Evolutionary conservation across 2,797 vertebrate species (phyloP), one percentile per base, ranked within the genome.

Genomic region (Poecilia picta): DNA sequence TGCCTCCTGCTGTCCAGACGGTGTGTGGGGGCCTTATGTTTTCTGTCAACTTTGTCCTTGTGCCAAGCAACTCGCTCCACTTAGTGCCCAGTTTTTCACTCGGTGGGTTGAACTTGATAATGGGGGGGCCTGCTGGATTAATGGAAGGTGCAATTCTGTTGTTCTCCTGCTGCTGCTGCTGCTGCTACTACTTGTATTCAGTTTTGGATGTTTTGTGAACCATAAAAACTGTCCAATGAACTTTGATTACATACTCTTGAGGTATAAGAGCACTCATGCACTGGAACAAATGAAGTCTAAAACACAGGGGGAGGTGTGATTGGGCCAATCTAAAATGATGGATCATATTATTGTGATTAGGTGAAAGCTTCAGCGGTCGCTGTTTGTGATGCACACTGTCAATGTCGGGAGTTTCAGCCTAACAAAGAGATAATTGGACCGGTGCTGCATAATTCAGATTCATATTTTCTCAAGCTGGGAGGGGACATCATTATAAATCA

Each of bases 401-500:
- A 94, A 91, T 89, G 92, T 93, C 81, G 88, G 89, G 87, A 92
- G 85, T 87, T 88, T 82, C 75, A 76, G 90, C 84, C 82, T 79
- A 93, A 94, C 92, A 91, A 93, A 94, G 93, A 95, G 95, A 95
- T 96, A 96, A 96, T 96, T 96, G 95, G 95, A 94, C 92, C 77
- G 81, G 89, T 94, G 95, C 91, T 93, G 95, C 90, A 93, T 95
- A 95, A 95, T 96, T 96, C 95, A 95, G 92, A 94, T 94, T 95
- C 92, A 93, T 93, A 94, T 95, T 95, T 96, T 95, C 95, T 95
- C 93, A 95, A 95, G 94, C 94, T 92, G 90, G 88, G 93, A 89
- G 89, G 92, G 90, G 90, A 95, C 96, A 97, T 97, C 96, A 96
- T 97, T 97, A 97, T 96, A 96, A 97, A 97, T 96, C 97, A 96